Conservation (phyloP, 2,888 invertebrate species). For the Pediacus dermestoides region DNA sequence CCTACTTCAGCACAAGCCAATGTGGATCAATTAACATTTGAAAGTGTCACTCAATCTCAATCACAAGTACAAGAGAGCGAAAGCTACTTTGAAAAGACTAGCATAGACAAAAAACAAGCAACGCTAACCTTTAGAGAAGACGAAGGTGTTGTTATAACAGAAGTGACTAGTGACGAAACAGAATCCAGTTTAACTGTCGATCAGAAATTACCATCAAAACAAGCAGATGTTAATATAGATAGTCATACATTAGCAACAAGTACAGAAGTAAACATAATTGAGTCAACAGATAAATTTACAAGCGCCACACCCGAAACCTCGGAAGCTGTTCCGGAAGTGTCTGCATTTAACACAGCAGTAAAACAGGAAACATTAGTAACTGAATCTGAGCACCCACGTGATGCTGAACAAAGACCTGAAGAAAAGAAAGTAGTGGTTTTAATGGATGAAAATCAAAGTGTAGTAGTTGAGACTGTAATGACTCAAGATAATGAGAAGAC, state of each 20-base stretch:
- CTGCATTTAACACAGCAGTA: slow-evolving; percentile 46
- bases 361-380: slow-evolving; percentile 50
- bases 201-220: slow-evolving; percentile 41
- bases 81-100: slow-evolving; percentile 45
- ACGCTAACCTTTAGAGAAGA: slow-evolving; percentile 48
- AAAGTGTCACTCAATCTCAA: slow-evolving; percentile 49
- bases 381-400: slow-evolving; percentile 46
- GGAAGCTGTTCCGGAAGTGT: slow-evolving; percentile 42
- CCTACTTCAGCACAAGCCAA: slow-evolving; percentile 47
- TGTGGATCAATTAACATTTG: slow-evolving; percentile 50
- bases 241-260: slow-evolving; percentile 52
- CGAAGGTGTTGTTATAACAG: slow-evolving; percentile 50
- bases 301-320: slow-evolving; percentile 38
- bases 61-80: slow-evolving; percentile 47
- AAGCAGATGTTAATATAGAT: slow-evolving; percentile 43
- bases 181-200: slow-evolving; percentile 45
- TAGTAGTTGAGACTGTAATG: slow-evolving; percentile 50
- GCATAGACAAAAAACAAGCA: slow-evolving; percentile 47
- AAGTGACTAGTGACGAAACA: slow-evolving; percentile 53
- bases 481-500: slow-evolving; percentile 52
- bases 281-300: slow-evolving; percentile 45
- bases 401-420: slow-evolving; percentile 42
- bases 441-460: slow-evolving; percentile 48
- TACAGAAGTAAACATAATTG: slow-evolving; percentile 49
- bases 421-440: slow-evolving; percentile 46